Evolutionary conservation across 1,140 invertebrate genomes (phyloP).

Genomic region (Ganaspis sp.): DNA sequence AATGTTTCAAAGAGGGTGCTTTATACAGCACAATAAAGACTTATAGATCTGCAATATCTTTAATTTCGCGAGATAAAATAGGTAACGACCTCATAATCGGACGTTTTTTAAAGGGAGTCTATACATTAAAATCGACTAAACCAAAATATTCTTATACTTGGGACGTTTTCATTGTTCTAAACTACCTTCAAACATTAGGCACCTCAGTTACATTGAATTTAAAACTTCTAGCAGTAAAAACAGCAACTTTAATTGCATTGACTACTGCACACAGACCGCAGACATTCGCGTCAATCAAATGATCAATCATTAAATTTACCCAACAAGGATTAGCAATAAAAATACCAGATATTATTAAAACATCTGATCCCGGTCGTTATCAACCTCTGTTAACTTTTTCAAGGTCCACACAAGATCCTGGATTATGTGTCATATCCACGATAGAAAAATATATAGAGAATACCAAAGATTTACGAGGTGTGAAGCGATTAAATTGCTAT

Average conservation of each 20-base stretch:
- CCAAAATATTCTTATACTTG: slow-evolving; percentile 60
- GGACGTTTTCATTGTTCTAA: slow-evolving; percentile 57
- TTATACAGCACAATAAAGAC: slow-evolving; percentile 57
- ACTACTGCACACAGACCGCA: background rate
- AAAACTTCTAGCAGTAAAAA: background rate
- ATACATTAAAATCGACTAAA: slow-evolving; percentile 46
- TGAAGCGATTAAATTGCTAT: too few relatives aligned
- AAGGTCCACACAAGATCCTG: background rate
- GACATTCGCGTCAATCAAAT: background rate
- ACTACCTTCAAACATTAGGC: background rate
- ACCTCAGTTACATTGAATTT: background rate
- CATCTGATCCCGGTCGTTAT: background rate
- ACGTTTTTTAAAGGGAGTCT: slow-evolving; percentile 58
- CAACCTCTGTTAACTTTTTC: background rate
- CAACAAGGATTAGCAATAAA: background rate
- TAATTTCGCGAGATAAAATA: slow-evolving; percentile 44
- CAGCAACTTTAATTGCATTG: background rate
- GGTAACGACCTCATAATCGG: slow-evolving; percentile 33
- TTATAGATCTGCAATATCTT: slow-evolving; percentile 47
- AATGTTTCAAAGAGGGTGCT: slow-evolving; percentile 37
- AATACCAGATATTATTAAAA: background rate
- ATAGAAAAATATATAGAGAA: too few relatives aligned
- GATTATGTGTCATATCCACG: background rate
- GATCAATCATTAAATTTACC: background rate
- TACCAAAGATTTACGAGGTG: too few relatives aligned